A percentile compares a stretch with the other conserved stretches of the same genome.
Conservation (phyloP, 2,888 invertebrate species). For the Ophion obscuratus region DNA sequence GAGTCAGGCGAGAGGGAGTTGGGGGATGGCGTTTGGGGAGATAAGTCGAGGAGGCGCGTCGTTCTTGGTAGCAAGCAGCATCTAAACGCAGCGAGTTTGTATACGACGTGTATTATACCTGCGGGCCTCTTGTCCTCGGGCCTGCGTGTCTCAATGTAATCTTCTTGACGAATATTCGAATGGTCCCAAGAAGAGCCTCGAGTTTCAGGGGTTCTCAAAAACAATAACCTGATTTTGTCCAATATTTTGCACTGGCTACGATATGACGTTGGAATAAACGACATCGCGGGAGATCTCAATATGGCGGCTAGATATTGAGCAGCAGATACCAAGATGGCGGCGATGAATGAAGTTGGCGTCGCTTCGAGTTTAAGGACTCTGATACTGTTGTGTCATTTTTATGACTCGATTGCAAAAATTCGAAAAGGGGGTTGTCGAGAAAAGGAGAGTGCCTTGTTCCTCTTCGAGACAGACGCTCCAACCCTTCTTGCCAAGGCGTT, state of each 20-base stretch:
- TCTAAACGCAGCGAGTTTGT: slow-evolving; percentile 44
- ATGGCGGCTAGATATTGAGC: background rate
- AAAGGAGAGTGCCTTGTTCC: no score
- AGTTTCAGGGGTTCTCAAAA: slow-evolving; percentile 50
- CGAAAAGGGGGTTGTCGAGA: no score
- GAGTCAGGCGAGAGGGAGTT: slow-evolving; percentile 48
- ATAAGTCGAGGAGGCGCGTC: slow-evolving; percentile 30
- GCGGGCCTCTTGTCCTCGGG: slow-evolving; percentile 66
- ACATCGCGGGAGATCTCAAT: background rate
- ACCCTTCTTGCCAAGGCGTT: no score
- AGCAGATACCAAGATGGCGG: no score
- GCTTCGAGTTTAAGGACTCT: no score
- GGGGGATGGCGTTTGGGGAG: slow-evolving; percentile 1
- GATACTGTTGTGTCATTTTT: no score
- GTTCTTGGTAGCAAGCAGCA: slow-evolving; percentile 20
- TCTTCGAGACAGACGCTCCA: no score
- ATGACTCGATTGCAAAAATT: no score
- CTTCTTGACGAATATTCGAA: slow-evolving; percentile 80
- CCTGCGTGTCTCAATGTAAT: slow-evolving; percentile 72
- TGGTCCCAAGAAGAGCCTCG: slow-evolving; percentile 69
- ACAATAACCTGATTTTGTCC: background rate
- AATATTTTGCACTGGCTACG: background rate
- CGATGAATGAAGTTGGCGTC: no score
- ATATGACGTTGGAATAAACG: background rate
- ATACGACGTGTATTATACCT: slow-evolving; percentile 49